phyloP scores from a whole-genome alignment of 2,797 vertebrate genomes.

The Rhodeus uyekii region DNA sequence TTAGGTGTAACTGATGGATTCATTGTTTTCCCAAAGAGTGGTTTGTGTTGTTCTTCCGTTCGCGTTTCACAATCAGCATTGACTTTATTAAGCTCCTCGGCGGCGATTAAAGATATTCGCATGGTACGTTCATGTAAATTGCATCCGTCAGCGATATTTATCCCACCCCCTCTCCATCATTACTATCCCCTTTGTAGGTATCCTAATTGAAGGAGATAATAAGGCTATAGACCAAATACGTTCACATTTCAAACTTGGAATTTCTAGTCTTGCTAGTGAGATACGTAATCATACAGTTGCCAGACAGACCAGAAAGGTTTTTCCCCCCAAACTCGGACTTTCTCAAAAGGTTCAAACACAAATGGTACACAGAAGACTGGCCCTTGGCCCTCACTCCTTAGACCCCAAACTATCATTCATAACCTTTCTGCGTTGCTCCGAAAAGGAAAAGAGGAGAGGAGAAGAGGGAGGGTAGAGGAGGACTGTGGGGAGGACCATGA shows the following conservation, averaged over 20 bases:
- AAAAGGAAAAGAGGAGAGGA: conserved; percentile 57
- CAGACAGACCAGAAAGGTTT: conserved; percentile 38
- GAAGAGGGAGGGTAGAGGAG: conserved; percentile 67
- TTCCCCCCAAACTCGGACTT: conserved; percentile 72
- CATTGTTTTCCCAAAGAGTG: conserved; percentile 48
- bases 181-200: background rate
- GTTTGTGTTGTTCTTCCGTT: conserved; percentile 32
- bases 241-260: conserved; percentile 40
- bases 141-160: background rate
- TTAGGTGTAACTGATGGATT: conserved; percentile 49
- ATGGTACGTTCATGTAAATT: conserved; percentile 11
- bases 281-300: conserved; percentile 46
- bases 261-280: conserved; percentile 17
- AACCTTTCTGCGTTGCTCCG: conserved; percentile 77
- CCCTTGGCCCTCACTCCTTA: conserved; percentile 70
- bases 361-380: conserved; percentile 80
- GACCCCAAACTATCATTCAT: conserved; percentile 81
- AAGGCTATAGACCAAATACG: background rate
- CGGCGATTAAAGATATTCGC: conserved; percentile 30
- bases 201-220: conserved; percentile 11
- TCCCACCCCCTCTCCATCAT: background rate
- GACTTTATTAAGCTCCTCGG: conserved; percentile 24
- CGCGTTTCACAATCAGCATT: background rate
- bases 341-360: conserved; percentile 76
- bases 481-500: conserved; percentile 73